phyloP scores from a whole-genome alignment of 2,888 invertebrate genomes.

The Baronia brevicornis region DNA sequence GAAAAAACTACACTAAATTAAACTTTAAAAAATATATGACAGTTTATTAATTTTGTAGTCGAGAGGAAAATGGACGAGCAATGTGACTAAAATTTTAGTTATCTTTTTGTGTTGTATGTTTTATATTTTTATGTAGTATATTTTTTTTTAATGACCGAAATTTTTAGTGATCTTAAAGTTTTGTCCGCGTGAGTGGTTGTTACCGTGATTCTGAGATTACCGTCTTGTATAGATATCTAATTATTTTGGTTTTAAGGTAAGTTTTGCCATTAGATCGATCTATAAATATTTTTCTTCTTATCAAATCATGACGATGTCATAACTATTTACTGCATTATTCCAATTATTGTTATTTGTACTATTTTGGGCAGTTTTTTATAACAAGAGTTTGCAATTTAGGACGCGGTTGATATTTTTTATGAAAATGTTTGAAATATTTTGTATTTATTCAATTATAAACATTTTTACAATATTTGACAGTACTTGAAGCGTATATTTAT shows the following conservation, averaged over 20 bases:
- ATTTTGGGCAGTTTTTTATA: too few relatives aligned
- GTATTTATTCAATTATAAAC: too few relatives aligned
- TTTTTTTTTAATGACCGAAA: conserved; percentile 57
- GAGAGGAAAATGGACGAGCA: conserved; percentile 54
- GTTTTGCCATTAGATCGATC: not conserved
- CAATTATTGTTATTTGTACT: too few relatives aligned
- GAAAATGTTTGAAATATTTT: too few relatives aligned
- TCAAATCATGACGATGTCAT: not conserved
- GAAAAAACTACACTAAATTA: too few relatives aligned
- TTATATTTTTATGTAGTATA: conserved; percentile 66
- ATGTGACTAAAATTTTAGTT: conserved; percentile 72
- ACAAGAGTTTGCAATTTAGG: too few relatives aligned
- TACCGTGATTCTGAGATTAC: conserved; percentile 36
- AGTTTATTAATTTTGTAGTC: too few relatives aligned
- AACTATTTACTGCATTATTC: conserved; percentile 1
- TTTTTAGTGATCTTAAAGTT: conserved; percentile 49
- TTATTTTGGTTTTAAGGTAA: conserved; percentile 11
- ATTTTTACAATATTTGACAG: too few relatives aligned
- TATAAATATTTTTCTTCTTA: not conserved
- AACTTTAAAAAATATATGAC: too few relatives aligned
- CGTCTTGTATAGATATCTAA: conserved; percentile 12
- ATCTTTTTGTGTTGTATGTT: conserved; percentile 71
- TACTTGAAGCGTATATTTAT: too few relatives aligned
- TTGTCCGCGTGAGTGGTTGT: conserved; percentile 18
- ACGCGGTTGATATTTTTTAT: too few relatives aligned